Conservation (phyloP, 2,888 invertebrate species). For the Rhodophaea formosa region DNA sequence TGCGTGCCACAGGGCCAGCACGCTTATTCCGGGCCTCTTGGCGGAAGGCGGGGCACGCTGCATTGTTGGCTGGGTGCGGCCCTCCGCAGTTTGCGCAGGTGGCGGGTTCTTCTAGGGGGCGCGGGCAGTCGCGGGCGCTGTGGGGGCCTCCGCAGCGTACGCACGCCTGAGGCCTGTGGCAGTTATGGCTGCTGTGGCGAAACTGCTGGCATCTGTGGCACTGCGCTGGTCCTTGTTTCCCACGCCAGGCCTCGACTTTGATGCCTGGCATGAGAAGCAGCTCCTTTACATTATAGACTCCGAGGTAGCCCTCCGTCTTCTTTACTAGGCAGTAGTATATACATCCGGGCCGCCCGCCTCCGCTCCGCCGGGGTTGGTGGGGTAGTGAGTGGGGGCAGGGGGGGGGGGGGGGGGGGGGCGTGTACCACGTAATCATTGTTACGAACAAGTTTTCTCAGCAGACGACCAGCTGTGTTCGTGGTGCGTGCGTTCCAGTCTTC, state of each 20-base stretch:
- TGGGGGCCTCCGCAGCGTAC: conserved; percentile 24
- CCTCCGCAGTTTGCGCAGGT: conserved; percentile 23
- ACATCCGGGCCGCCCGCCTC: conserved; percentile 23
- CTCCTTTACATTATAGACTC: conserved; percentile 24
- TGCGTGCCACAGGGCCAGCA: background rate
- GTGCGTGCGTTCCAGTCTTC: too few relatives aligned
- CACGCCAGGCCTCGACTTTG: conserved; percentile 23
- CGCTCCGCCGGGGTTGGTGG: background rate
- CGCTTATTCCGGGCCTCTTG: background rate
- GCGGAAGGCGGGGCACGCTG: conserved; percentile 9
- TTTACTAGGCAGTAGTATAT: conserved; percentile 24
- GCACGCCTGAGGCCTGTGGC: conserved; percentile 27
- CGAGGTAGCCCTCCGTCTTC: conserved; percentile 21
- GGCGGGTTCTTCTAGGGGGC: conserved; percentile 20
- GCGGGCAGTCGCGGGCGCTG: conserved; percentile 20
- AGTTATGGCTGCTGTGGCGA: conserved; percentile 28
- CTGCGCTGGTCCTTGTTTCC: too few relatives aligned
- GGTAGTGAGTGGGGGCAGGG: too few relatives aligned
- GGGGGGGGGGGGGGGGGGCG: too few relatives aligned
- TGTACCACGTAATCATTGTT: too few relatives aligned
- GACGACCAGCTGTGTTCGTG: too few relatives aligned
- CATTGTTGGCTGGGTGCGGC: conserved; percentile 20
- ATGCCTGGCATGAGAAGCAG: conserved; percentile 31
- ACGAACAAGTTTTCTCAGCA: too few relatives aligned
- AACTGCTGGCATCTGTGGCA: conserved; percentile 34